These are phyloP conservation scores for Apamea anceps DNA, from an alignment of 2,888 invertebrate genomes.

Conservation along the genomic window DNA sequence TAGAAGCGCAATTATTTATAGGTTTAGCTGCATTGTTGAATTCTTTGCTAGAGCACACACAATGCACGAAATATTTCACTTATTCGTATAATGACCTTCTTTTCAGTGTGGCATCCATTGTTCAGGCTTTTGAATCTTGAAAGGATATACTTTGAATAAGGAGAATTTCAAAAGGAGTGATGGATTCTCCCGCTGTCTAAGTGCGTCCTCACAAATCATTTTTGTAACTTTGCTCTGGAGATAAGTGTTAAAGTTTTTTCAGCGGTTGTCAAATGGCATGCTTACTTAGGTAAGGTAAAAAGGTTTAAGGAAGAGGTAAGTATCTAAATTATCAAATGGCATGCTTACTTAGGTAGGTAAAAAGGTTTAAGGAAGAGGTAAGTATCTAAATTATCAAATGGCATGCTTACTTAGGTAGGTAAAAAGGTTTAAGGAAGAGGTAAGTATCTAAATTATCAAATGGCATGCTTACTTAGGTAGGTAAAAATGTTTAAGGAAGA, in stretches of 20 bases:
- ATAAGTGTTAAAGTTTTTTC: background rate
- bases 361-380: background rate
- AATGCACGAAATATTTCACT: constrained; percentile 36
- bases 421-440: background rate
- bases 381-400: too few relatives aligned
- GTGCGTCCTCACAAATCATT: constrained; percentile 16
- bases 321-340: background rate
- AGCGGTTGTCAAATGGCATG: background rate
- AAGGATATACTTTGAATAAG: constrained; percentile 27
- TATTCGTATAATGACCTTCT: constrained; percentile 26
- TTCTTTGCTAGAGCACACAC: constrained; percentile 28
- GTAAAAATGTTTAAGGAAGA: background rate
- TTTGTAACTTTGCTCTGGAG: constrained; percentile 6
- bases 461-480: background rate
- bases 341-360: background rate
- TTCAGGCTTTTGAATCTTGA: constrained; percentile 18
- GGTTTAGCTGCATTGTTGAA: constrained; percentile 39
- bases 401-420: background rate
- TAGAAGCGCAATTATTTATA: constrained; percentile 38
- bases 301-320: background rate
- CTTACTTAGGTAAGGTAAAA: background rate
- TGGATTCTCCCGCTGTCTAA: constrained; percentile 32
- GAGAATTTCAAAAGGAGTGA: constrained; percentile 47
- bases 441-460: too few relatives aligned
- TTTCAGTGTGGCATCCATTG: constrained; percentile 33